A percentile compares a stretch with the other conserved stretches of the same genome.
Evolutionary conservation across 2,113 vertebrate genomes (phyloP).

Genomic region (Bothrops jararaca): DNA sequence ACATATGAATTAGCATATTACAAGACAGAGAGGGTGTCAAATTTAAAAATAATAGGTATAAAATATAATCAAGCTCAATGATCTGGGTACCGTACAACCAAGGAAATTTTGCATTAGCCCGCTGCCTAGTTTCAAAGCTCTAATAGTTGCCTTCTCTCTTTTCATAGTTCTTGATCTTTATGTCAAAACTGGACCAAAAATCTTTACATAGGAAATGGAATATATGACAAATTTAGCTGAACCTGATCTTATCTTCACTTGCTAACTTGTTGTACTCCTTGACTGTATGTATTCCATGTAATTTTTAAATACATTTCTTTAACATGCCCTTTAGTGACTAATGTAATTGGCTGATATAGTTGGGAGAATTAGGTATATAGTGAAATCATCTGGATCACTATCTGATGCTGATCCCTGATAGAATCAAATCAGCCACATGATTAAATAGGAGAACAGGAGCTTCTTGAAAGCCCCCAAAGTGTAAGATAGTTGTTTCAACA

Average conservation of each 20-base stretch:
- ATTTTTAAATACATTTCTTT: neutral
- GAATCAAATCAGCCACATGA: neutral
- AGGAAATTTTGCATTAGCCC: neutral
- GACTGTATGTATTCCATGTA: too few species aligned
- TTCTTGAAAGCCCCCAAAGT: conserved; percentile 53
- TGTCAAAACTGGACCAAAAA: neutral
- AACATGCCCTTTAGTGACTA: neutral
- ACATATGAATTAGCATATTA: neutral
- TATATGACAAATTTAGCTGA: neutral
- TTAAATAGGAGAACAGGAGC: conserved; percentile 54
- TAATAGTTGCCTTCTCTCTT: neutral
- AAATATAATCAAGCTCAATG: neutral
- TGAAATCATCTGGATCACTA: neutral
- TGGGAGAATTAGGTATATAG: neutral
- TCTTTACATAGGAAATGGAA: neutral
- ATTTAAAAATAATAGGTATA: neutral
- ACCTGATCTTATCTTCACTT: neutral
- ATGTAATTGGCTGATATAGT: neutral
- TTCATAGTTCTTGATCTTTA: neutral
- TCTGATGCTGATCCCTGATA: neutral
- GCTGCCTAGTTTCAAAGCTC: neutral
- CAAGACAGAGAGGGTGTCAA: neutral
- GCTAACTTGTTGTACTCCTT: neutral
- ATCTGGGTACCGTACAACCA: neutral
- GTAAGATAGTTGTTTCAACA: conserved; percentile 49